Percentiles rank a stretch among this genome's conserved stretches.
phyloP scores from a whole-genome alignment of 1,140 invertebrate species.

The Drepana arcuata region DNA sequence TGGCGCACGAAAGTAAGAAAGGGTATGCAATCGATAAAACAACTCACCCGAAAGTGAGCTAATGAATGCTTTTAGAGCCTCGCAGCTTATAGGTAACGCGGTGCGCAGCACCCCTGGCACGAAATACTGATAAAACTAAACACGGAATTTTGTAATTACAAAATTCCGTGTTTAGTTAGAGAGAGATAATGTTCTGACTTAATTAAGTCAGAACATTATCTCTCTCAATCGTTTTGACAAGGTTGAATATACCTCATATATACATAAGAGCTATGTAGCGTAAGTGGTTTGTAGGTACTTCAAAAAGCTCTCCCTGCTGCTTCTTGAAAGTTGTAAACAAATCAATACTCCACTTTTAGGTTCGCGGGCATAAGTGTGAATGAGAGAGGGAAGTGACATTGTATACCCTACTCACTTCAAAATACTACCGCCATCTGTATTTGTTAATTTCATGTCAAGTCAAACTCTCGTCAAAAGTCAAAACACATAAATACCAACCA shows the following conservation, averaged over 20 bases:
- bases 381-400: too few species aligned
- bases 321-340: slow-evolving; percentile 71
- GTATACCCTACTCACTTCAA: too few species aligned
- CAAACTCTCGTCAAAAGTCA: too few species aligned
- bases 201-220: slow-evolving; percentile 60
- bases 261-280: slow-evolving; percentile 5
- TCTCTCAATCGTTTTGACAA: slow-evolving; percentile 60
- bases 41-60: slow-evolving; percentile 30
- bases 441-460: too few species aligned
- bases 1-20: slow-evolving; percentile 26
- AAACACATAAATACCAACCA: too few species aligned
- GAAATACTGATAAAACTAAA: slow-evolving; percentile 50
- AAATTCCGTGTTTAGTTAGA: too few species aligned
- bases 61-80: slow-evolving; percentile 52
- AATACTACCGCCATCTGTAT: too few species aligned
- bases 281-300: slow-evolving; percentile 10
- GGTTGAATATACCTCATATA: slow-evolving; percentile 49
- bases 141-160: slow-evolving; percentile 50
- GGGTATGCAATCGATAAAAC: slow-evolving; percentile 61
- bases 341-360: slow-evolving; percentile 59
- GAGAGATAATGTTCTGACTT: too few species aligned
- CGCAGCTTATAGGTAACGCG: slow-evolving; percentile 41
- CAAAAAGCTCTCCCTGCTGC: too few species aligned
- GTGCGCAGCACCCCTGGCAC: slow-evolving; percentile 40
- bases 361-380: slow-evolving; percentile 33